Evolutionary conservation across 2,113 vertebrate genomes (phyloP), one percentile per base, ranked within the genome.

Genomic region (Bostrychus sinensis): DNA sequence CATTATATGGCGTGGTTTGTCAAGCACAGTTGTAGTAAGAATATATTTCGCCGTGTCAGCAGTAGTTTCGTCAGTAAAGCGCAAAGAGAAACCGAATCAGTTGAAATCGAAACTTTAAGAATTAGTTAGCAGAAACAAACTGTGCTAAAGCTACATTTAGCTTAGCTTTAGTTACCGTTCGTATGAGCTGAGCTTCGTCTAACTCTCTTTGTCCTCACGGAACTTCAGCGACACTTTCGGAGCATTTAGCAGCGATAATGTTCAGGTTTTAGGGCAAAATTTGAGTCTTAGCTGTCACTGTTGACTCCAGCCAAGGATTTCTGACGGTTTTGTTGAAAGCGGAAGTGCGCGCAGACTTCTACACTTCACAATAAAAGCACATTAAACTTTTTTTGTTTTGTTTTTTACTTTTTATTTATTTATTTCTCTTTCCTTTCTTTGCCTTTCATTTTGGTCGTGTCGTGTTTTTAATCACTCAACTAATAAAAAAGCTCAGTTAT

Each of bases 61-160:
- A 5, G 23, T 16, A 51, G 7, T 16, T 28, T 51, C 7, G 26
- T 51, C 25, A 28, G 12, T n/a, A 25, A 26, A 16, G 2, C 0
- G 1, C 43, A 5, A 26, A 8, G 23, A 3, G 6, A 14, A 13
- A 50, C 7, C 5, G 10, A 11, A 1, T 7, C 0, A 70, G 16
- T 2, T 34, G 50, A 82, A 82, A 82, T 1, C 66, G 85, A 86
- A 86, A 86, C 61, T 82, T 82, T 56, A 9, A 9, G 13, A 14
- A 41, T 5, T 11, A 7, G 12, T 12, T 14, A 39, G 37, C 22
- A 13, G 25, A 48, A 48, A 48, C 45, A 48, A 48, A 23, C 6
- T 7, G 22, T 14, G 4, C 13, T 16, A 10, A 48, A 3, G 45
- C 12, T 48, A 5, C 1, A 48, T 6, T 25, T 25, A 5, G 45